Evolutionary conservation across 2,888 invertebrate species (phyloP).

Genomic region (Lutraria lutraria): DNA sequence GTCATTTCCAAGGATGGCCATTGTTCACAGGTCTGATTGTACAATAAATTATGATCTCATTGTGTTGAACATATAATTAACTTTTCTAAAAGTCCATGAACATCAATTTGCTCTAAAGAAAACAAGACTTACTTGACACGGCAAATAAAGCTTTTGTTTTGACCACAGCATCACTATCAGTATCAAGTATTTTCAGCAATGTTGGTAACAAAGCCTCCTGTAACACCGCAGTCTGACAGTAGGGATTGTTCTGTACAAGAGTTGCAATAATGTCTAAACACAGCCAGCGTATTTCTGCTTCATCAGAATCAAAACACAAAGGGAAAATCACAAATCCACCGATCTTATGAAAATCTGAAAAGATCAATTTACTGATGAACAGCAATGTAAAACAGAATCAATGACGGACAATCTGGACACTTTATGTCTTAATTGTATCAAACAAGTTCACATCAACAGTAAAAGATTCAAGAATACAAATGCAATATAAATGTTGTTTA

Average conservation of each 20-base stretch:
- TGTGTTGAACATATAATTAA: no score
- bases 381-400: no score
- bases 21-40: no score
- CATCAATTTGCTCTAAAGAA: no score
- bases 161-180: slow-evolving; percentile 89
- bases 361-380: neutral
- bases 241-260: slow-evolving; percentile 94
- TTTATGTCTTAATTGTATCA: no score
- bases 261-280: slow-evolving; percentile 92
- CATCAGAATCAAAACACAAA: slow-evolving; percentile 90
- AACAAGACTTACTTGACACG: slow-evolving; percentile 90
- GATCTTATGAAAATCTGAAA: slow-evolving; percentile 93
- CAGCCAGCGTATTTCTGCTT: slow-evolving; percentile 89
- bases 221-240: slow-evolving; percentile 91
- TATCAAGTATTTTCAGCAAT: slow-evolving; percentile 89
- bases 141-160: slow-evolving; percentile 92
- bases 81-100: no score
- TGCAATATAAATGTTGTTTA: no score
- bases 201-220: slow-evolving; percentile 89
- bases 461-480: no score
- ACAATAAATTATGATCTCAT: no score
- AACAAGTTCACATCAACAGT: no score
- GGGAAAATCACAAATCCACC: slow-evolving; percentile 93
- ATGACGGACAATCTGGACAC: no score
- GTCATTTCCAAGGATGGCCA: no score